Percentiles rank a stretch among this genome's conserved stretches.
Evolutionary conservation across 2,888 invertebrate genomes (phyloP).

Genomic region (Philonicus albiceps): DNA sequence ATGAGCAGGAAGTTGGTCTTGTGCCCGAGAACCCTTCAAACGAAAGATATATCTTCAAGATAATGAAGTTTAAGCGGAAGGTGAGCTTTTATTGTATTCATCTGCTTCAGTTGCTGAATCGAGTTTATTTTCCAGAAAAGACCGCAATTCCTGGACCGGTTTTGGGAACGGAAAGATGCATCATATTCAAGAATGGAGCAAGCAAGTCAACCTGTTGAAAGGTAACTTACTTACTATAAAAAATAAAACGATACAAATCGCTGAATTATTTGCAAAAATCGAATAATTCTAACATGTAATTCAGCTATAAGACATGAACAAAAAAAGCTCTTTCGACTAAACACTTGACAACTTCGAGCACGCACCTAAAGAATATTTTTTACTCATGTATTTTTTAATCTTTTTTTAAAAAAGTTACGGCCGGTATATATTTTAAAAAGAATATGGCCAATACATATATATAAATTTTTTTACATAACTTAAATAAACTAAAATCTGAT

Average conservation of each 20-base stretch:
- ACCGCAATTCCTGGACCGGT: slow-evolving; percentile 59
- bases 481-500: too few relatives aligned
- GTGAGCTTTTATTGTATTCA: slow-evolving; percentile 42
- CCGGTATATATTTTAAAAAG: too few relatives aligned
- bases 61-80: slow-evolving; percentile 57
- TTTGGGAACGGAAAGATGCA: slow-evolving; percentile 57
- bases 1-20: slow-evolving; percentile 57
- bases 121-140: slow-evolving; percentile 51
- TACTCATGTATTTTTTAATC: too few relatives aligned
- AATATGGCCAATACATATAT: too few relatives aligned
- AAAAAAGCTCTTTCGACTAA: too few relatives aligned
- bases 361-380: too few relatives aligned
- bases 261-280: neutral
- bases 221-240: neutral
- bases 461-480: too few relatives aligned
- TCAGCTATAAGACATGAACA: neutral
- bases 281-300: neutral
- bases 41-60: slow-evolving; percentile 54
- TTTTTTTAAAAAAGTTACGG: too few relatives aligned
- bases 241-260: neutral
- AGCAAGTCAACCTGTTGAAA: neutral
- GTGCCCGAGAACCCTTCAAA: slow-evolving; percentile 52
- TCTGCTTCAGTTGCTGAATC: neutral
- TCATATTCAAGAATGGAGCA: slow-evolving; percentile 58
- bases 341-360: too few relatives aligned